Evolutionary conservation across 2,797 vertebrate species (phyloP), one percentile per base, ranked within the genome.

Genomic region (Anolis apletophallus): DNA sequence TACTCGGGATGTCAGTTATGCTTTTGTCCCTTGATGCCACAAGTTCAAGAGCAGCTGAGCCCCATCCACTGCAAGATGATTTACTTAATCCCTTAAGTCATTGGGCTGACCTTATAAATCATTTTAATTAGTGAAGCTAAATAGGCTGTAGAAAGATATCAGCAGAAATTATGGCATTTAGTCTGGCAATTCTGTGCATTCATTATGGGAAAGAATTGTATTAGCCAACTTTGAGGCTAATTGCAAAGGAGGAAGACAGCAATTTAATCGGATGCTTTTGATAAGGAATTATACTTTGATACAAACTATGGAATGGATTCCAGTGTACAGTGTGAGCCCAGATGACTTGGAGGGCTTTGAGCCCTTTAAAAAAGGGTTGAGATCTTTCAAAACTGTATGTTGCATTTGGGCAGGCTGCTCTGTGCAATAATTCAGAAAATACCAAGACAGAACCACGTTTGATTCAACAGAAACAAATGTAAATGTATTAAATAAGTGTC

Each of bases 101-200:
- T 90, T 94, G 91, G 90, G 91, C 91, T 91, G 90, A 89, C 87
- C 86, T 88, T 90, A 84, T 91, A 94, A 92, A 93, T 94, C 55
- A 89, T 90, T 91, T 91, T 93, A 94, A 95, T 95, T 90, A 90
- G 93, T 93, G 91, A 84, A 93, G 81, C 89, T 93, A 93, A 95
- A 93, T 91, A 94, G 89, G 88, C 92, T 92, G 91, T 81, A 80
- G 92, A 93, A 90, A 91, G 93, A 92, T 88, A 95, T 94, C 93
- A 91, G 89, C 86, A 90, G 92, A 91, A 94, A 94, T 93, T 92
- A 94, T 40, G 82, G 91, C 91, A 83, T 91, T 93, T 91, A 91
- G 88, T 90, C 84, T 93, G 81, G 91, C 82, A 88, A 81, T 88
- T 85, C 86, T 89, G 86, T 81, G 85, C 88, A 90, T 94, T 94